A percentile compares a stretch with the other conserved stretches of the same genome.
Evolutionary conservation across 2,113 vertebrate species (phyloP).

Genomic region (Galbula dea): DNA sequence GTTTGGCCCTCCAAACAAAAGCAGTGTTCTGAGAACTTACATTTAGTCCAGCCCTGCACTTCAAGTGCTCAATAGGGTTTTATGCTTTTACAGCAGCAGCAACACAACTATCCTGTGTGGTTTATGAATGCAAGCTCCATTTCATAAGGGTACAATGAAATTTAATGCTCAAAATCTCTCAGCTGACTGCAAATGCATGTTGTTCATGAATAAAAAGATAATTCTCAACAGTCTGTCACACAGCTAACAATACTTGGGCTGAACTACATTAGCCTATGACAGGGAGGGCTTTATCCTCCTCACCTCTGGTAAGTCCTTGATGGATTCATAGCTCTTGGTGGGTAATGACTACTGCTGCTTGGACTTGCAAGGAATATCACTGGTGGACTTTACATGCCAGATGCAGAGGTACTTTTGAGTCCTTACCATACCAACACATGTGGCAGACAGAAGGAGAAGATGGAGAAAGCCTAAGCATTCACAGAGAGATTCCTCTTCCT

Average conservation of each 20-base stretch:
- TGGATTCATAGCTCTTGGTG: neutral
- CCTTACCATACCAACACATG: neutral
- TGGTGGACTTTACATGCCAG: neutral
- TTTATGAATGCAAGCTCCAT: neutral
- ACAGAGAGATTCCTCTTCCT: neutral
- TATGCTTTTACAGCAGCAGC: neutral
- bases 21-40: neutral
- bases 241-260: neutral
- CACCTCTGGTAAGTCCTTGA: neutral
- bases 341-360: neutral
- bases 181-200: neutral
- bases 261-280: neutral
- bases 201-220: neutral
- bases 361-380: neutral
- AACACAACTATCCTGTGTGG: neutral
- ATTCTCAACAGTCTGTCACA: neutral
- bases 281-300: neutral
- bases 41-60: neutral
- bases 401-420: neutral
- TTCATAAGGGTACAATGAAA: neutral
- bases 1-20: neutral
- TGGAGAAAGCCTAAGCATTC: constrained; percentile 7
- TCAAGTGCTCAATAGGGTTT: neutral
- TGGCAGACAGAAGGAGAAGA: neutral
- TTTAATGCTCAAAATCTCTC: neutral